These are phyloP conservation scores for Mus spretus DNA, from an alignment of 2,797 vertebrate species.

Conservation along the genomic window DNA sequence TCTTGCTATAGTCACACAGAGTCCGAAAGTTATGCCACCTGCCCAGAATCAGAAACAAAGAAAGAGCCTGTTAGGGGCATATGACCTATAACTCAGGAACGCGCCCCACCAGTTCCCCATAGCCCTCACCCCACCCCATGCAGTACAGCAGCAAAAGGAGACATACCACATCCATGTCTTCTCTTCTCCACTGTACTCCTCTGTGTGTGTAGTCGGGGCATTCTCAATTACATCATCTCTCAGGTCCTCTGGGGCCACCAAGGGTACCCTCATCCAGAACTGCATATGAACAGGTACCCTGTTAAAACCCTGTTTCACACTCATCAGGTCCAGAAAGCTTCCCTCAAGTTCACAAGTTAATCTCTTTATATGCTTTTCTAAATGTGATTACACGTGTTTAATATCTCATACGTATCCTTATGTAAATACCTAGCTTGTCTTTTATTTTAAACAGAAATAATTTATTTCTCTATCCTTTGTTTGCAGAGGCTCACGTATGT, in stretches of 20 bases:
- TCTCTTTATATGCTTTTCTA: neutral
- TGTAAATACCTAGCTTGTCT: neutral
- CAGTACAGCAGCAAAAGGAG: neutral
- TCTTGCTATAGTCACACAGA: slow-evolving; percentile 97
- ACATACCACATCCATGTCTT: slow-evolving; percentile 95
- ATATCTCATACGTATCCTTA: neutral
- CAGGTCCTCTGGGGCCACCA: slow-evolving; percentile 92
- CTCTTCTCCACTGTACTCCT: slow-evolving; percentile 92
- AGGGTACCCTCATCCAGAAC: slow-evolving; percentile 96
- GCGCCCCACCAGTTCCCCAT: neutral
- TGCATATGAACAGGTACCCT: slow-evolving; percentile 76
- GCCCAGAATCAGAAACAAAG: slow-evolving; percentile 55
- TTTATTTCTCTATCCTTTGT: neutral
- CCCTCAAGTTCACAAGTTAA: slow-evolving; percentile 31
- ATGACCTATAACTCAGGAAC: neutral
- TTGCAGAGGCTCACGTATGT: neutral
- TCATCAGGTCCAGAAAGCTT: neutral
- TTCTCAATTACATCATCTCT: slow-evolving; percentile 95
- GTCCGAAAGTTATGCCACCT: slow-evolving; percentile 97
- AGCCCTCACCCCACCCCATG: neutral
- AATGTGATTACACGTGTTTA: neutral
- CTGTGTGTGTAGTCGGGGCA: slow-evolving; percentile 87
- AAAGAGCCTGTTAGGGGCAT: slow-evolving; percentile 23
- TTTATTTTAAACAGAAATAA: slow-evolving; percentile 56
- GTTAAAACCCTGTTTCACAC: slow-evolving; percentile 52